Base-by-base conservation (phyloP, 1,140 invertebrate species). In the Nebria ingens region DNA sequence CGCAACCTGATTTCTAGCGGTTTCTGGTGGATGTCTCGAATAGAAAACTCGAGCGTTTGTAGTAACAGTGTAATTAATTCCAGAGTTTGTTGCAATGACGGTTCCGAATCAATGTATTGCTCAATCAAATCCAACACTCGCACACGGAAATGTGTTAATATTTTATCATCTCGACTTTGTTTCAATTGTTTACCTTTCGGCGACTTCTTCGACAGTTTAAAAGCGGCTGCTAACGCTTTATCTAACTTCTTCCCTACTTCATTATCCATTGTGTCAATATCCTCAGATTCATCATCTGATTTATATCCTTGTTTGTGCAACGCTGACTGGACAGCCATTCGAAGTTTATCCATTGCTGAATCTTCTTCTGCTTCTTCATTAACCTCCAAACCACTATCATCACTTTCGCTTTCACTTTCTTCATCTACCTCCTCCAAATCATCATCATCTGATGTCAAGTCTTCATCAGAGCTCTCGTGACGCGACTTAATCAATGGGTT, bases 191-290 rank as follows among this genome's bases (percentile, higher is more conserved):
- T 76, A 9, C 71, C 68, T 61, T 77, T 77, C 3, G 69, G 67
- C 57, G 78, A 79, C 57, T 83, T 75, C 58, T 77, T 78, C 54
- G 83, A 76, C 53, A 81, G 74, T 62, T 76, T 82, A 63, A 90
- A 89, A 1, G 84, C 85, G 40, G 79, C 77, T 1, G 81, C 81
- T 20, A 90, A 66, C 1, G 83, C 83, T 61, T 79, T 71, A 63
- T 90, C 80, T 2, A 89, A 68, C 58, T 79, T 79, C 59, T 82
- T 79, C 2, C 87, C 87, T 67, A 89, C 83, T 58, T 80, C 82
- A 61, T 90, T 87, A 56, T 76, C 76, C 40, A 91, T 82, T 59
- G 87, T 76, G 64, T 90, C 86, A 15, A 87, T 76, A 60, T 89
- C 85, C 6, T 89, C 72, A 56, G 85, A 86, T 66, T 85, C 84